Evolutionary conservation across 2,888 invertebrate genomes (phyloP).

Genomic region (Lasioglossum malachurum): DNA sequence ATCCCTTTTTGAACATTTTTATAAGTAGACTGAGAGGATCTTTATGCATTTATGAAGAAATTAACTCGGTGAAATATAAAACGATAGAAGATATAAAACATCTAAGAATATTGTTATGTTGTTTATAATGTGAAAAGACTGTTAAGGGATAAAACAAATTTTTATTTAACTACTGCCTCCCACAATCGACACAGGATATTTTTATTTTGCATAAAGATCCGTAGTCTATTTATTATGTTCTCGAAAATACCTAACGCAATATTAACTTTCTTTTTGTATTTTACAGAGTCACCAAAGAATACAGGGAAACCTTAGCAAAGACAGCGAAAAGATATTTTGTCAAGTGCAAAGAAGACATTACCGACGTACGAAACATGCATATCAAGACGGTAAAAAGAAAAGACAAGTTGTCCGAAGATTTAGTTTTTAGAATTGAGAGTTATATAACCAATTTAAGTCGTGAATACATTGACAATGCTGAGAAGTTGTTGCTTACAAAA

Average conservation of each 20-base stretch:
- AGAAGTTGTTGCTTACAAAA: slow-evolving; percentile 89
- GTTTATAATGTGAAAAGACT: too few relatives aligned
- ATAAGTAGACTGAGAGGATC: too few relatives aligned
- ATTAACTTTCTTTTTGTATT: slow-evolving; percentile 37
- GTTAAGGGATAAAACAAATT: too few relatives aligned
- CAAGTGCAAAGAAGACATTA: slow-evolving; percentile 91
- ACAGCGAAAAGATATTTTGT: slow-evolving; percentile 93
- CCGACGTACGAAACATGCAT: slow-evolving; percentile 91
- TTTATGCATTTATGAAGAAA: too few relatives aligned
- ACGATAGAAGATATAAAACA: too few relatives aligned
- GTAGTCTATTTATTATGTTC: slow-evolving; percentile 38
- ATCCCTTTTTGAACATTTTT: too few relatives aligned
- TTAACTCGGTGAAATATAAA: too few relatives aligned
- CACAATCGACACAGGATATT: too few relatives aligned
- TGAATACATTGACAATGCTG: slow-evolving; percentile 88
- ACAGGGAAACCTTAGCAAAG: slow-evolving; percentile 94
- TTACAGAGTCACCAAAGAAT: slow-evolving; percentile 94
- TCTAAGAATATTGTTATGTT: too few relatives aligned
- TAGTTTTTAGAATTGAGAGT: slow-evolving; percentile 88
- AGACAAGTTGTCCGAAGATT: slow-evolving; percentile 90
- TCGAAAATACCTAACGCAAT: slow-evolving; percentile 60
- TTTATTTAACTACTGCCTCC: too few relatives aligned
- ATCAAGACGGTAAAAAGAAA: slow-evolving; percentile 90
- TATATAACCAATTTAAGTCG: slow-evolving; percentile 90
- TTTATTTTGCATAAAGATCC: too few relatives aligned